Percentiles rank a stretch among this genome's conserved stretches.
These are phyloP conservation scores for Leptura quadrifasciata DNA, from an alignment of 2,888 invertebrate genomes.

Conservation along the genomic window DNA sequence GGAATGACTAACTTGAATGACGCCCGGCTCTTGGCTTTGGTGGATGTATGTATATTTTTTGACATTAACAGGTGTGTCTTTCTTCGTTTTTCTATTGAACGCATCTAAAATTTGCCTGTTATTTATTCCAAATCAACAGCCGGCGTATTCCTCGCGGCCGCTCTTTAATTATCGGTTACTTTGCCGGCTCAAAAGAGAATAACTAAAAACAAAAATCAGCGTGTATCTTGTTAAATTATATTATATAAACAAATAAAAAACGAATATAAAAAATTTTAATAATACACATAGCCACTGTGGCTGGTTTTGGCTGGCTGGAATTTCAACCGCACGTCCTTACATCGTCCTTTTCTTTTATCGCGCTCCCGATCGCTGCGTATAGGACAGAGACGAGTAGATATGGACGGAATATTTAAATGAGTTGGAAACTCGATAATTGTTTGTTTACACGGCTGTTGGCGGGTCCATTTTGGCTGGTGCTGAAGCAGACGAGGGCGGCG, in stretches of 20 bases:
- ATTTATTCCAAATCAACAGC: slow-evolving; percentile 4
- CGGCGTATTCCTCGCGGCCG: background rate
- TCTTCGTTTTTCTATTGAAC: background rate
- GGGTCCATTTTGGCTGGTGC: slow-evolving; percentile 52
- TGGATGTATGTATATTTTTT: background rate
- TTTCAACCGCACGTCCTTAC: slow-evolving; percentile 4
- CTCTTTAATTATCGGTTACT: slow-evolving; percentile 8
- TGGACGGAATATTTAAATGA: slow-evolving; percentile 46
- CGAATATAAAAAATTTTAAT: slow-evolving; percentile 12
- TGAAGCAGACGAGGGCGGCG: slow-evolving; percentile 16
- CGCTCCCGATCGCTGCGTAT: background rate
- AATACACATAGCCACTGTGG: slow-evolving; percentile 26
- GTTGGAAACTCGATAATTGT: slow-evolving; percentile 63
- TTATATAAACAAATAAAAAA: slow-evolving; percentile 36
- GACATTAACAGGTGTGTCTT: slow-evolving; percentile 19
- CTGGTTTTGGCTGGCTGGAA: background rate
- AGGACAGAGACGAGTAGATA: slow-evolving; percentile 42
- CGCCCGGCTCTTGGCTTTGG: background rate
- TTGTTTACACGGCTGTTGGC: slow-evolving; percentile 68
- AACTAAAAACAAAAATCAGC: slow-evolving; percentile 1
- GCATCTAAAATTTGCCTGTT: slow-evolving; percentile 1
- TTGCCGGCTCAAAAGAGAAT: background rate
- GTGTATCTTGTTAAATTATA: slow-evolving; percentile 14
- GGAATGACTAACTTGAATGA: too few relatives aligned
- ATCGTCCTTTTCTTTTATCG: background rate